phyloP scores from a whole-genome alignment of 1,140 invertebrate species.

The Drosophila ogumai region DNA sequence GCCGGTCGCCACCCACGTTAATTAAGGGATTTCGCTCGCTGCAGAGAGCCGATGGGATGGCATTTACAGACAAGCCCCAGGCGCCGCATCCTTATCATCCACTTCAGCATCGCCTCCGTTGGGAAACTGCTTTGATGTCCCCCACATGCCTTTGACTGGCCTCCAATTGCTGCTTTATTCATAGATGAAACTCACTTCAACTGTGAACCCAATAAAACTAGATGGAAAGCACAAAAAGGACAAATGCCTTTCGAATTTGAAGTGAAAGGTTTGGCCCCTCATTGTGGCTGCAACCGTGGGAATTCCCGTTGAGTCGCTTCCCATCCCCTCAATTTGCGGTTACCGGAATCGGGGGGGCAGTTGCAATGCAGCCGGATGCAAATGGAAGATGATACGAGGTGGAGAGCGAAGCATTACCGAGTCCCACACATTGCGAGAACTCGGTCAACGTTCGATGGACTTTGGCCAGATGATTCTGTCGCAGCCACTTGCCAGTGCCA shows the following conservation, averaged over 20 bases:
- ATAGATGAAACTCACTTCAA: neutral
- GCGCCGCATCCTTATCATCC: neutral
- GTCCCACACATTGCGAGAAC: neutral
- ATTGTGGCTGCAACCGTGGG: neutral
- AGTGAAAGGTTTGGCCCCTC: neutral
- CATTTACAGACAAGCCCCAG: conserved; percentile 15
- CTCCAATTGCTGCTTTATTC: conserved; percentile 8
- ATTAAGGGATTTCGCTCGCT: conserved; percentile 6
- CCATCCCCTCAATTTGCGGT: neutral
- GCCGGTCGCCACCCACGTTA: conserved; percentile 21
- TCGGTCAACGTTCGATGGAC: conserved; percentile 16
- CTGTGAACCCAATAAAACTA: neutral
- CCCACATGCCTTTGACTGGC: too few species aligned
- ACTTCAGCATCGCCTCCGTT: neutral
- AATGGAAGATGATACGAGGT: neutral
- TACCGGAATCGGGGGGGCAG: neutral
- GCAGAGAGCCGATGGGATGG: neutral
- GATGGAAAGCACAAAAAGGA: neutral
- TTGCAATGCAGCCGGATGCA: conserved; percentile 1
- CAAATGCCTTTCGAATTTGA: neutral
- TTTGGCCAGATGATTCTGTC: conserved; percentile 18
- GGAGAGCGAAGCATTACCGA: neutral
- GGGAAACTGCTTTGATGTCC: conserved; percentile 1
- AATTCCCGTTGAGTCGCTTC: too few species aligned
- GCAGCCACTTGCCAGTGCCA: conserved; percentile 17